Percentiles rank a stretch among this genome's conserved stretches.
These are phyloP conservation scores for Falco rusticolus DNA, from an alignment of 2,797 vertebrate genomes.

Conservation along the genomic window DNA sequence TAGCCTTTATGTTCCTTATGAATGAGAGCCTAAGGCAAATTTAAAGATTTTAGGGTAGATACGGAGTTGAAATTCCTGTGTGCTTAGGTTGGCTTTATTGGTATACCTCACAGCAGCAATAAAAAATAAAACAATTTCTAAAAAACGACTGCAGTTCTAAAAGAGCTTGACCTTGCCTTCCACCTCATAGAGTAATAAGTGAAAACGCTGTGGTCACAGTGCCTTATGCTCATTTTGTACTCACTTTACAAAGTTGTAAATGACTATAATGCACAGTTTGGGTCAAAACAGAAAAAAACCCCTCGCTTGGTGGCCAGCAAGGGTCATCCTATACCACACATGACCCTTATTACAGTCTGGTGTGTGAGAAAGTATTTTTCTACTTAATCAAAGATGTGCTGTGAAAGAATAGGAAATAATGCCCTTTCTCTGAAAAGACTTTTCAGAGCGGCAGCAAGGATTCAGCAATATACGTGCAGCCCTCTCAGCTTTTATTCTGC, in stretches of 20 bases:
- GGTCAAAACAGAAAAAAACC: background rate
- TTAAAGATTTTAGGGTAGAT: background rate
- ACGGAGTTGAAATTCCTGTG: conserved; percentile 30
- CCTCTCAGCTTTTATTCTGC: background rate
- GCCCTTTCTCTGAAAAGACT: background rate
- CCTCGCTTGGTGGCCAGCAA: background rate
- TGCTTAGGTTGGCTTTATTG: conserved; percentile 32
- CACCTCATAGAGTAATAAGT: background rate
- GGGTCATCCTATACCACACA: background rate
- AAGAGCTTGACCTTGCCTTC: conserved; percentile 20
- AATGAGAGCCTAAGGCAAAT: background rate
- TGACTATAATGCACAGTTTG: background rate
- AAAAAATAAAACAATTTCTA: conserved; percentile 28
- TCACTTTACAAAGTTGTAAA: background rate
- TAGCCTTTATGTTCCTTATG: background rate
- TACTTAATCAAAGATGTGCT: background rate
- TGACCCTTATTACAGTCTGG: background rate
- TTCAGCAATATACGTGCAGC: fast-evolving
- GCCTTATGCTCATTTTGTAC: background rate
- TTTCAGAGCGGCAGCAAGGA: background rate
- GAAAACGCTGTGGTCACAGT: background rate
- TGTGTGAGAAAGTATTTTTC: background rate
- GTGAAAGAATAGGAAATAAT: background rate
- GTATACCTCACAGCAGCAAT: conserved; percentile 23
- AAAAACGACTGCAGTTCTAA: background rate